Evolutionary conservation across 2,113 vertebrate species (phyloP), one percentile per base, ranked within the genome.

Genomic region (Gallinago jamesoni): DNA sequence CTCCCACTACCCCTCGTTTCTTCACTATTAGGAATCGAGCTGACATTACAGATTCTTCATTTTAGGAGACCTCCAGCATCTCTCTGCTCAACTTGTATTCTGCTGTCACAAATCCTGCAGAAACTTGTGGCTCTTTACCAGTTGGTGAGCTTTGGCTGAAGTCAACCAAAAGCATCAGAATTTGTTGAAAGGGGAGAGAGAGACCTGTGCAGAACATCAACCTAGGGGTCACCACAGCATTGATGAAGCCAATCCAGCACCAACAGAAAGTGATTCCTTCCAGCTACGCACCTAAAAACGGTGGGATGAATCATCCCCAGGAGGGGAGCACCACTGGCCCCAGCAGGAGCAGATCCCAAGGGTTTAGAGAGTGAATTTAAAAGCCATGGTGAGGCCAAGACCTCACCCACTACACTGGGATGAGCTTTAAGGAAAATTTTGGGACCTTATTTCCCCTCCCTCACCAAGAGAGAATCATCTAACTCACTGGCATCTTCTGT

Each of bases 391-490:
- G 15, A 82, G 6, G 33, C 24, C 30, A n/a, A 57, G 25, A 62
- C 57, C 13, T 67, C 9, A 1, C 6, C 12, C 28, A 24, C 48
- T 60, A 62, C 10, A 4, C 10, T 35, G n/a, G 3, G 9, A 53
- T 45, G 10, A 76, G 7, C 10, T n/a, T 75, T 55, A 31, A 13
- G 48, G 22, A 76, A 66, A 14, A 13, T 10, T 13, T 76, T 3
- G 17, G 50, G 12, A 74, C 6, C 5, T 15, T 48, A 2, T 4
- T 6, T 1, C 4, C 5, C 48, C 0, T 9, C 2, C 41, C 15
- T 43, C 10, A 63, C 17, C 35, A 77, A 47, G 35, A 53, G 4
- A 20, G 15, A 50, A 39, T n/a, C 48, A 28, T 14, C 63, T 60
- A 48, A 48, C 18, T 50, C 25, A 31, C 14, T 28, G 6, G 4